phyloP scores from a whole-genome alignment of 2,888 invertebrate genomes.

The Lithodes maja region DNA sequence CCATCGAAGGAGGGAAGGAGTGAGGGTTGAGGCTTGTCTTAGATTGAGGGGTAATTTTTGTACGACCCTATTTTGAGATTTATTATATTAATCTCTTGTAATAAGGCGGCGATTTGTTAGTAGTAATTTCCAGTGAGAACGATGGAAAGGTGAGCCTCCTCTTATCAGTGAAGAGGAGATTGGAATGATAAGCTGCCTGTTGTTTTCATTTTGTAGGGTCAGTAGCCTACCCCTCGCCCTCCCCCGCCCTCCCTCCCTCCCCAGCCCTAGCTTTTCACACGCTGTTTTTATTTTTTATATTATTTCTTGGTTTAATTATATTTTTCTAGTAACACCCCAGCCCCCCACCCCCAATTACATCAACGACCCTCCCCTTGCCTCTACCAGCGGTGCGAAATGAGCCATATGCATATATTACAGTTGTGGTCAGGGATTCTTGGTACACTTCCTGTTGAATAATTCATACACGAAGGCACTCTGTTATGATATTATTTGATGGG shows the following conservation, averaged over 20 bases:
- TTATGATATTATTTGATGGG: no score
- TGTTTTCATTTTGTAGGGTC: neutral
- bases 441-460: no score
- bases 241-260: conserved; percentile 24
- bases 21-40: conserved; percentile 13
- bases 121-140: neutral
- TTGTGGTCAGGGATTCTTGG: no score
- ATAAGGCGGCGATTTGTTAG: neutral
- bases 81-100: neutral
- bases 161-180: no score
- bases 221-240: conserved; percentile 34
- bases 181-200: no score
- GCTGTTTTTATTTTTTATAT: conserved; percentile 38
- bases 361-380: neutral
- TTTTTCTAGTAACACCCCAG: neutral
- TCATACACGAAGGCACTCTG: no score
- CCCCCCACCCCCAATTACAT: conserved; percentile 7
- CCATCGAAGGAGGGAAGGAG: conserved; percentile 2
- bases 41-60: neutral
- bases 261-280: conserved; percentile 7
- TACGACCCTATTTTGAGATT: conserved; percentile 9
- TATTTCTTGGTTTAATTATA: conserved; percentile 39
- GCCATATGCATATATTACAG: neutral
- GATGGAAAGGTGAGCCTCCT: neutral
- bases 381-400: neutral